Percentiles rank a stretch among this genome's conserved stretches.
phyloP scores from a whole-genome alignment of 2,797 vertebrate genomes.

The Anniella stebbinsi region DNA sequence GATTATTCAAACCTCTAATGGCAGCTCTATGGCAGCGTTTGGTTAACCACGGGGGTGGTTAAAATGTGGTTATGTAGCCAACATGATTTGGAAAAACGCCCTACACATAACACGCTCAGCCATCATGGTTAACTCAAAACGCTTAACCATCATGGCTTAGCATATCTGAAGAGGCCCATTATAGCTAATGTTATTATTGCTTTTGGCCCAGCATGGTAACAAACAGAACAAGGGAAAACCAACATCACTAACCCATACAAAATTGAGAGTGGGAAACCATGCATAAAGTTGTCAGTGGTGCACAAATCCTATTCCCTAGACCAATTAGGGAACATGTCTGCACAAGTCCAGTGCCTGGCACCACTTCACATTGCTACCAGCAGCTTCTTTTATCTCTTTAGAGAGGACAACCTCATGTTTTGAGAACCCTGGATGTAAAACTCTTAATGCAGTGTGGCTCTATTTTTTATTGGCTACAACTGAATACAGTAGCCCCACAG shows the following conservation, averaged over 20 bases:
- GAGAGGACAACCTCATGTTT: not conserved
- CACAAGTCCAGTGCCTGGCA: not conserved
- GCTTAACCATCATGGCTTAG: too few species aligned
- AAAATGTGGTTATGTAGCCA: too few species aligned
- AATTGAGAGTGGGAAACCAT: not conserved
- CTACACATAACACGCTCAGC: too few species aligned
- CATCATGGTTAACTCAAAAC: too few species aligned
- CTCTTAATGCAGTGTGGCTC: constrained; percentile 10
- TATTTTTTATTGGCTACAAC: constrained; percentile 63
- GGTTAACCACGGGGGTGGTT: too few species aligned
- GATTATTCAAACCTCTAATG: too few species aligned
- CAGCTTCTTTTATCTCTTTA: not conserved
- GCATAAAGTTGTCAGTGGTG: not conserved
- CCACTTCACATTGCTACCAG: not conserved
- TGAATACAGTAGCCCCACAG: constrained; percentile 60
- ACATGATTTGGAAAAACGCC: too few species aligned
- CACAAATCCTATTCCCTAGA: not conserved
- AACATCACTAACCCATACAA: not conserved
- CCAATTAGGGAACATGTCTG: not conserved
- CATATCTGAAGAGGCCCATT: too few species aligned
- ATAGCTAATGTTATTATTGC: not conserved
- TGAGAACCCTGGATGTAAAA: not conserved
- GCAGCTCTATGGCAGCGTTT: too few species aligned
- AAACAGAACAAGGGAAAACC: not conserved
- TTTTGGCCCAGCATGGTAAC: not conserved